Percentiles rank a stretch among this genome's conserved stretches.
These are phyloP conservation scores for Crax fasciolata DNA, from an alignment of 2,797 vertebrate genomes.

Conservation along the genomic window DNA sequence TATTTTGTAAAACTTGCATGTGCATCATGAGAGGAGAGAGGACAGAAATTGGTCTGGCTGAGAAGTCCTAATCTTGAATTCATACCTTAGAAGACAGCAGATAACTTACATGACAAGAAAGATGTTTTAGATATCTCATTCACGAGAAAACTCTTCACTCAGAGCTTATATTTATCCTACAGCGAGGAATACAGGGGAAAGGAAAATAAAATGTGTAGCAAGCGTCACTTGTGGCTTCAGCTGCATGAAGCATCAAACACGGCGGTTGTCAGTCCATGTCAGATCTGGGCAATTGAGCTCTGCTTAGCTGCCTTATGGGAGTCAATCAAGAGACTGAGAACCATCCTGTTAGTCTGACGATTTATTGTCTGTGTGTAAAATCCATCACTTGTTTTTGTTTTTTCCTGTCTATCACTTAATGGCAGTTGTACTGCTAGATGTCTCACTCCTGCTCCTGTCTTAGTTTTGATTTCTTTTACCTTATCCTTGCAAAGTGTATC, in stretches of 20 bases:
- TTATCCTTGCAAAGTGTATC: not conserved
- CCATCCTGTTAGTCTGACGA: not conserved
- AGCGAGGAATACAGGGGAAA: not conserved
- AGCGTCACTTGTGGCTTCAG: not conserved
- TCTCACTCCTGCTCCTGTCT: not conserved
- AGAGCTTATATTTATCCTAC: not conserved
- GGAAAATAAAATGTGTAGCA: not conserved
- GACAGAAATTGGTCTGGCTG: not conserved
- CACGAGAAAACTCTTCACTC: not conserved
- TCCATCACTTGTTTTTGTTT: not conserved
- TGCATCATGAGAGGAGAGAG: not conserved
- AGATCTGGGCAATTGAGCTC: not conserved
- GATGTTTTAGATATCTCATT: not conserved
- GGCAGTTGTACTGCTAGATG: not conserved
- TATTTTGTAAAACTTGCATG: not conserved
- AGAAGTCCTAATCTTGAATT: not conserved
- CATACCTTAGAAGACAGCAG: not conserved
- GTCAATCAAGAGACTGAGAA: not conserved
- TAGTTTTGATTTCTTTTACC: not conserved
- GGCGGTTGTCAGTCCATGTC: constrained; percentile 26
- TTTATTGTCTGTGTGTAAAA: not conserved
- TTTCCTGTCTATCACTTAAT: not conserved
- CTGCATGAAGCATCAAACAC: not conserved
- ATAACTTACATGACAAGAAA: not conserved
- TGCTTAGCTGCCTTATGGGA: not conserved